Base-by-base conservation (phyloP, 92 coral and sea anemone species). In the Metridium senile region DNA sequence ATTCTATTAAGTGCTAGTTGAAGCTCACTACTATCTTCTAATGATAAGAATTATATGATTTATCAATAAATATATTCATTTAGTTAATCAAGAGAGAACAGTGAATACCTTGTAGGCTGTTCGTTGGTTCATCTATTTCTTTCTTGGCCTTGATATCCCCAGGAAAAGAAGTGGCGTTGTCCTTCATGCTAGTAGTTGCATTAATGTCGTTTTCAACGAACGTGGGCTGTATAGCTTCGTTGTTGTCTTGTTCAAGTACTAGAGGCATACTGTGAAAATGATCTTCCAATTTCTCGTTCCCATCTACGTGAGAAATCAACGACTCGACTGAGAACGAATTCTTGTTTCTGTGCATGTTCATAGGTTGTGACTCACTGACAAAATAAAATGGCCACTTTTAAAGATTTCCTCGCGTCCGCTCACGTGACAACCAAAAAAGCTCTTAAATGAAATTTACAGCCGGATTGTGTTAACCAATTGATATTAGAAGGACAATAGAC, bases 301-400 rank as follows among this genome's bases (percentile, higher is more conserved):
- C 64, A 11, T 67, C 73, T 33, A 67, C 17, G 17, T 70, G 74
- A 32, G 97, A 88, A 56, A 91, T 91, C 9, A 91, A 88, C 11
- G 97, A 81, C 68, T 88, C 97, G 9, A 91, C 97, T 0, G 97
- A 84, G 77, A 91, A 91, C 3, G 93, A 75, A 1, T 90, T 67
- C 79, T 74, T 85, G 78, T 39, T 80, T 62, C 81, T 72, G 28
- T 85, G 85, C 89, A 85, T 85, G 72, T 63, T 80, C 28, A 30
- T 11, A 28, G 76, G 28, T 56, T 34, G 26, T 65, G 74, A 25
- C 25, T 51, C 46, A 20, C 35, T n/a, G 58, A 26, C 25, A 0
- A 18, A 34, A 23, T 9, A 27, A 45, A 62, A 33, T 26, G 66
- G 29, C 78, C 28, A 73, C 78, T 73, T 72, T 56, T 77, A 43